phyloP scores from a whole-genome alignment of 2,113 vertebrate species.

The Toxotes jaculatrix region DNA sequence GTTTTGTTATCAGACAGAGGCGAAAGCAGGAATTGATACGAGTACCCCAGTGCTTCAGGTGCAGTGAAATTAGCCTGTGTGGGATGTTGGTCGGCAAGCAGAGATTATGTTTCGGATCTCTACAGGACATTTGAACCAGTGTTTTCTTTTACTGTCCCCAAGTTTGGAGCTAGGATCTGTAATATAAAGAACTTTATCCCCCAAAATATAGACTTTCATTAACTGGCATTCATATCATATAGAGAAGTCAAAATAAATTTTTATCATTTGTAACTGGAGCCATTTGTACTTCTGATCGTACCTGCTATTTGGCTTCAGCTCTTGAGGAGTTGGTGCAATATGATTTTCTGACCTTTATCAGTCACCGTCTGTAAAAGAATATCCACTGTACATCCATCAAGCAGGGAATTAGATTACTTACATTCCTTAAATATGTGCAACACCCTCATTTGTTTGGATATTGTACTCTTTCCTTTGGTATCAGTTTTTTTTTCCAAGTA shows the following conservation, averaged over 20 bases:
- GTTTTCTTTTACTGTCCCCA: constrained; percentile 8
- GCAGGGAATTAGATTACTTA: constrained; percentile 1
- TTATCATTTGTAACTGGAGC: neutral
- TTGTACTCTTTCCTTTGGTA: neutral
- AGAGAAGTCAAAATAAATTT: neutral
- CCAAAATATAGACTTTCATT: neutral
- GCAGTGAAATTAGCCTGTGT: constrained; percentile 14
- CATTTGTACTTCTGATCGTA: neutral
- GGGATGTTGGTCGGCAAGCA: constrained; percentile 2
- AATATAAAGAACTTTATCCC: neutral
- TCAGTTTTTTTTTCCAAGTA: constrained; percentile 22
- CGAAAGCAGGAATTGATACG: neutral
- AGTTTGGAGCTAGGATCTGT: neutral
- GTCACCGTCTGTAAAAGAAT: neutral
- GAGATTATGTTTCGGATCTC: constrained; percentile 20
- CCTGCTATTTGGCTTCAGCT: neutral
- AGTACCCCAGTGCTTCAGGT: neutral
- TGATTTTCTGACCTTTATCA: neutral
- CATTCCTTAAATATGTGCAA: neutral
- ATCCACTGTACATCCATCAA: neutral
- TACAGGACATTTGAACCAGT: constrained; percentile 22
- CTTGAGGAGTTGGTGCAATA: neutral
- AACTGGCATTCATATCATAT: neutral
- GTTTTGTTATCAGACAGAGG: constrained; percentile 37
- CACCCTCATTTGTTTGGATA: neutral